Conservation (phyloP, 2,888 invertebrate genomes). For the Cylindroiulus punctatus region DNA sequence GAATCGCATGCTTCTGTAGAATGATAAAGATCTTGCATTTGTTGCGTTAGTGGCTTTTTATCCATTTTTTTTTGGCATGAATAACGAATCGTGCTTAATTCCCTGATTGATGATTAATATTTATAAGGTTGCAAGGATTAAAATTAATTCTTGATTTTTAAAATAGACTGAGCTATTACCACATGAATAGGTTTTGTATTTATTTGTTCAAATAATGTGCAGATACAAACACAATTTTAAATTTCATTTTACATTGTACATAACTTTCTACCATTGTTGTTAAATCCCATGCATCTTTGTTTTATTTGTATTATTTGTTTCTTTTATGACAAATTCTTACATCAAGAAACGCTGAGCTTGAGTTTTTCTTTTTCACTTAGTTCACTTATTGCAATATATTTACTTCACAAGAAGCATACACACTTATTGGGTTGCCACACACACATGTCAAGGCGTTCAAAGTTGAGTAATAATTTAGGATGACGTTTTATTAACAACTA, state of each 20-base stretch:
- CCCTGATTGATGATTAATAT: neutral
- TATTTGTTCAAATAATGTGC: neutral
- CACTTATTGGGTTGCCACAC: slow-evolving; percentile 21
- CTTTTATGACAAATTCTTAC: slow-evolving; percentile 39
- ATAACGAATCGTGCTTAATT: neutral
- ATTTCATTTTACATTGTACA: slow-evolving; percentile 46
- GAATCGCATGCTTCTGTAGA: neutral
- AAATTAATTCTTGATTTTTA: neutral
- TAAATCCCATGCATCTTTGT: slow-evolving; percentile 40
- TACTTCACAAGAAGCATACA: neutral
- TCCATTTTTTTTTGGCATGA: neutral
- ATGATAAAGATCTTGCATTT: neutral
- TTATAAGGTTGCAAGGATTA: neutral
- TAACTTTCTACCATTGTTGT: slow-evolving; percentile 42
- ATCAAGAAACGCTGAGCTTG: neutral
- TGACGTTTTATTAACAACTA: neutral
- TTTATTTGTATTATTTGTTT: slow-evolving; percentile 42
- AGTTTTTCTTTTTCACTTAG: neutral
- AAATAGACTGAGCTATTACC: neutral
- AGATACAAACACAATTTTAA: neutral
- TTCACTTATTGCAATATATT: neutral
- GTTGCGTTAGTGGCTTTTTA: neutral
- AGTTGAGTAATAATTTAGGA: neutral
- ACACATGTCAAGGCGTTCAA: neutral
- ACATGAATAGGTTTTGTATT: neutral